Evolutionary conservation across 2,797 vertebrate species (phyloP).

Genomic region (Dipus sagitta): DNA sequence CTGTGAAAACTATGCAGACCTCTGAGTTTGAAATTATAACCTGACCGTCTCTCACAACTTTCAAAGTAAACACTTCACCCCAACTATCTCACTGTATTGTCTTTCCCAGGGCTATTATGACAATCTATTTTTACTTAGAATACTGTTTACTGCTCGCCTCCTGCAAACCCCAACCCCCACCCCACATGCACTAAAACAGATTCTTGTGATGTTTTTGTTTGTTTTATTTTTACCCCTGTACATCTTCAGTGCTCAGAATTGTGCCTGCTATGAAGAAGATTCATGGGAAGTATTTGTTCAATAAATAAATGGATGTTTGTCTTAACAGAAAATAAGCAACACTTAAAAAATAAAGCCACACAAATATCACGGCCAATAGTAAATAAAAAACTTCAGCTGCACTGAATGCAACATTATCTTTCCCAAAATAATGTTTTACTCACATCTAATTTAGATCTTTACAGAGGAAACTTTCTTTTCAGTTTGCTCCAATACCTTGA

Average conservation of each 20-base stretch:
- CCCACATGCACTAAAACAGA: not conserved
- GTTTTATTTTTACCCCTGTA: not conserved
- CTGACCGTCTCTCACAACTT: not conserved
- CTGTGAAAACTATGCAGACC: not conserved
- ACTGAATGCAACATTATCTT: not conserved
- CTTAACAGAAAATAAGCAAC: not conserved
- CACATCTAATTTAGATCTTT: not conserved
- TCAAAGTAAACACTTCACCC: not conserved
- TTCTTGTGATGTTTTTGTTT: not conserved
- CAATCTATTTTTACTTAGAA: not conserved
- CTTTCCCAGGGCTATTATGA: not conserved
- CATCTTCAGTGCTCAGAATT: not conserved
- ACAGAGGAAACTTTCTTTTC: constrained; percentile 36
- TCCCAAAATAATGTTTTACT: not conserved
- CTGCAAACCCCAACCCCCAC: no score
- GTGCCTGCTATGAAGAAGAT: not conserved
- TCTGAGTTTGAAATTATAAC: not conserved
- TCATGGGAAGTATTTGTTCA: not conserved
- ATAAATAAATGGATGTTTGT: not conserved
- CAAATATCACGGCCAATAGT: not conserved
- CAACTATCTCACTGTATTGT: not conserved
- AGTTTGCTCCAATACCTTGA: not conserved
- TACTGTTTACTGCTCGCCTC: not conserved
- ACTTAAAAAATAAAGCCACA: not conserved
- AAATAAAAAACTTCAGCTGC: not conserved